Conservation (phyloP, 1,140 invertebrate genomes). For the Polypedilum pembai region DNA sequence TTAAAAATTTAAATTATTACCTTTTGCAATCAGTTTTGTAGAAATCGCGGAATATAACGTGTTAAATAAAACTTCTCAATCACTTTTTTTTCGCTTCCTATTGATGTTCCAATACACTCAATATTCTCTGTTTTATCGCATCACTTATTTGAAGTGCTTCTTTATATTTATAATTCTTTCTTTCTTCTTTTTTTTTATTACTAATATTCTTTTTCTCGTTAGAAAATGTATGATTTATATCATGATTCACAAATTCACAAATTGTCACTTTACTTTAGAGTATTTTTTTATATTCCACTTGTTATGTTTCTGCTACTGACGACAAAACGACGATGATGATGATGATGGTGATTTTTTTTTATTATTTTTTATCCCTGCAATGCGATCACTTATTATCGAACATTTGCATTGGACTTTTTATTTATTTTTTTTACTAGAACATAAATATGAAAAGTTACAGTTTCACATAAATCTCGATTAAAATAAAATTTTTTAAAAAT, state of each 20-base stretch:
- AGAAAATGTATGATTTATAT: neutral
- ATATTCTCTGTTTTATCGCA: too few species aligned
- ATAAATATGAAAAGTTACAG: neutral
- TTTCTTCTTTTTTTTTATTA: too few species aligned
- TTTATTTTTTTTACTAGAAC: neutral
- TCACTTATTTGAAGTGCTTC: too few species aligned
- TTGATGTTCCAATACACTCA: too few species aligned
- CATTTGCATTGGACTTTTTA: neutral
- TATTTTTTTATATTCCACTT: constrained; percentile 24
- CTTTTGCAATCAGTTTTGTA: neutral
- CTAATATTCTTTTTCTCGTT: too few species aligned
- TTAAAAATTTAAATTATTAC: neutral
- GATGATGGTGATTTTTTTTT: neutral
- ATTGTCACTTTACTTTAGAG: neutral
- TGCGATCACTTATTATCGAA: neutral
- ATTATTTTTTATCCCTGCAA: neutral
- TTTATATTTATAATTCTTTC: too few species aligned
- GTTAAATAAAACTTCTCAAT: too few species aligned
- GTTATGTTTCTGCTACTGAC: neutral
- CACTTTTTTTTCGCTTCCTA: too few species aligned
- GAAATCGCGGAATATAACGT: neutral
- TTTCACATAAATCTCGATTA: constrained; percentile 1
- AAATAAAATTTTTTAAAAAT: constrained; percentile 17
- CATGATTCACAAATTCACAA: constrained; percentile 25
- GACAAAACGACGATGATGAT: constrained; percentile 1